phyloP scores from a whole-genome alignment of 2,888 invertebrate genomes.

The Cryptocephalus moraei region DNA sequence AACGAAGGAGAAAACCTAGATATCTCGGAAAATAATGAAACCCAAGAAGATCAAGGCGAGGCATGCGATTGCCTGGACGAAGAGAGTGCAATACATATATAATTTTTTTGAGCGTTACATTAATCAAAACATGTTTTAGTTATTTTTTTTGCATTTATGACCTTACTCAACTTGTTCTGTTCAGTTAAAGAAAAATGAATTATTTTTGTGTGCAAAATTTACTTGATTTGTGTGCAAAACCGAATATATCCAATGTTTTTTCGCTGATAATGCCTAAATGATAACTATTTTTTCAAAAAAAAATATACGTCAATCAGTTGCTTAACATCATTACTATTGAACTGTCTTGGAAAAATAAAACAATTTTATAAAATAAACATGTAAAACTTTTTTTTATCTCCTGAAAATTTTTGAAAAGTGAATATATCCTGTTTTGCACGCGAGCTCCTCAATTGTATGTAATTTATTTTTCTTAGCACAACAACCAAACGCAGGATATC shows the following conservation, averaged over 20 bases:
- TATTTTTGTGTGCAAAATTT: no score
- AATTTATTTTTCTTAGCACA: no score
- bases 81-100: background rate
- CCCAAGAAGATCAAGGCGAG: background rate
- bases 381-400: background rate
- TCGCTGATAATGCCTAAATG: background rate
- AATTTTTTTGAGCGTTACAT: background rate
- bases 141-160: no score
- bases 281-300: background rate
- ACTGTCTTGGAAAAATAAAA: background rate
- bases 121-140: conserved; percentile 1
- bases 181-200: no score
- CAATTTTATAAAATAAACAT: background rate
- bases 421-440: background rate
- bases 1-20: no score
- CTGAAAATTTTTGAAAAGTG: background rate
- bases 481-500: no score
- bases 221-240: conserved; percentile 2
- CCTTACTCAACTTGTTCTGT: no score
- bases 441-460: no score
- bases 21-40: no score
- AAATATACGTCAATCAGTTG: background rate
- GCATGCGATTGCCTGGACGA: background rate
- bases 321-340: background rate
- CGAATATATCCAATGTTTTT: conserved; percentile 1